Evolutionary conservation across 2,888 invertebrate genomes (phyloP), one percentile per base, ranked within the genome.

Genomic region (Thereva unica): DNA sequence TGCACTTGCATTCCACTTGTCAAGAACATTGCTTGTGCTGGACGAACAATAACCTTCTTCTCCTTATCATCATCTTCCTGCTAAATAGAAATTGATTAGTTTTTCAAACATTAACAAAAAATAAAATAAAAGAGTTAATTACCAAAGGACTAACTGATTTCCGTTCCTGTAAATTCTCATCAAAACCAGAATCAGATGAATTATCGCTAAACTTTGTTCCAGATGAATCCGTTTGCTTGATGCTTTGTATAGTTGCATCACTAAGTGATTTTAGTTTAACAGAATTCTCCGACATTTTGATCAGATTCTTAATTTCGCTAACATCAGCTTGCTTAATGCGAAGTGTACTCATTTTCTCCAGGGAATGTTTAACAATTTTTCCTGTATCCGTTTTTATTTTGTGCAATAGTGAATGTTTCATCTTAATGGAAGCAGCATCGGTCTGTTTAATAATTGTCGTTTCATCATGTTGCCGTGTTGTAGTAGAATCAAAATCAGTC

Each of bases 101-200:
- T 57, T 23, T 10, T 55, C 23, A 6, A 12, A 42, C 34, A 8
- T 6, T 49, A 47, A 41, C 12, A 44, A 12, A 23, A 35, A 23
- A 12, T 12, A n/a, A 38, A 10, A 52, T 45, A 38, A 38, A 49
- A 44, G n/a, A n/a, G 8, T 38, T 38, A 35, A 38, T 72, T 70
- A 80, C 77, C 74, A 76, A 70, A 63, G 78, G 77, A 73, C 78
- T 80, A 8, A 75, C 76, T 7, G 79, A 78, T 70, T 80, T 80
- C 40, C 77, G 76, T 38, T 80, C 80, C 40, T 76, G 74, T 40
- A 78, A 72, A 71, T 79, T 78, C 74, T 89, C 89, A 75, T 89
- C 89, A 73, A 89, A 89, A 4, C 89, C 89, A 0, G 89, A 89
- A 77, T 89, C 89, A 0, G 88, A 89, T 41, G 89, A 89, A 73